These are phyloP conservation scores for Ephialtes manifestator DNA, from an alignment of 2,888 invertebrate species.

Conservation along the genomic window DNA sequence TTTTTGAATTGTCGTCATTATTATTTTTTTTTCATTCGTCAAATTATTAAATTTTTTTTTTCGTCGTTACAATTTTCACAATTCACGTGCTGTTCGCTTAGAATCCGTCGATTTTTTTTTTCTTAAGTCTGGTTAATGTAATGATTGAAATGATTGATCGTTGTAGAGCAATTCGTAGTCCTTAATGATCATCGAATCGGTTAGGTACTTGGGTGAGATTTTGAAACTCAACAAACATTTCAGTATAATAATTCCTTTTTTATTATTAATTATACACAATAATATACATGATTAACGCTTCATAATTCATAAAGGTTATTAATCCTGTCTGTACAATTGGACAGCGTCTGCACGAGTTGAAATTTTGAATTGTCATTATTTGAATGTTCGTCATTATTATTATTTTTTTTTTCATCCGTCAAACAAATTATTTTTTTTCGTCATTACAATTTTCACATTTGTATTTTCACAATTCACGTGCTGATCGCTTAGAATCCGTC, in stretches of 20 bases:
- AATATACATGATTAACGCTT: constrained; percentile 55
- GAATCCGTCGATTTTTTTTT: neutral
- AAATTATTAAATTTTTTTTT: neutral
- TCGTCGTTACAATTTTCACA: neutral
- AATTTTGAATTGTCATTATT: neutral
- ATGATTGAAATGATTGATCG: neutral
- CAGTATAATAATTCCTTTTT: constrained; percentile 27
- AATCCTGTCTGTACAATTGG: constrained; percentile 58
- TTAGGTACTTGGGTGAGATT: constrained; percentile 16
- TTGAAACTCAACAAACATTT: constrained; percentile 61
- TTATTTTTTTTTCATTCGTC: constrained; percentile 11
- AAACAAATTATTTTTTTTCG: neutral
- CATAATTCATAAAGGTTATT: constrained; percentile 1
- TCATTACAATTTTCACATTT: neutral
- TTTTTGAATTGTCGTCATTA: constrained; percentile 19
- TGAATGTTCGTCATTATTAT: too few relatives aligned
- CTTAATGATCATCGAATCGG: constrained; percentile 35
- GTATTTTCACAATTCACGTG: neutral
- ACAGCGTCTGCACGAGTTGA: neutral
- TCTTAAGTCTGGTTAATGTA: neutral
- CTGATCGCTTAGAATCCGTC: constrained; percentile 5
- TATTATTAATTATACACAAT: constrained; percentile 56
- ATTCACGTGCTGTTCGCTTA: neutral
- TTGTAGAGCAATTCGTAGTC: constrained; percentile 5
- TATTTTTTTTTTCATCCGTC: too few relatives aligned